Base-by-base conservation (phyloP, 2,113 vertebrate species). In the Antennarius striatus region DNA sequence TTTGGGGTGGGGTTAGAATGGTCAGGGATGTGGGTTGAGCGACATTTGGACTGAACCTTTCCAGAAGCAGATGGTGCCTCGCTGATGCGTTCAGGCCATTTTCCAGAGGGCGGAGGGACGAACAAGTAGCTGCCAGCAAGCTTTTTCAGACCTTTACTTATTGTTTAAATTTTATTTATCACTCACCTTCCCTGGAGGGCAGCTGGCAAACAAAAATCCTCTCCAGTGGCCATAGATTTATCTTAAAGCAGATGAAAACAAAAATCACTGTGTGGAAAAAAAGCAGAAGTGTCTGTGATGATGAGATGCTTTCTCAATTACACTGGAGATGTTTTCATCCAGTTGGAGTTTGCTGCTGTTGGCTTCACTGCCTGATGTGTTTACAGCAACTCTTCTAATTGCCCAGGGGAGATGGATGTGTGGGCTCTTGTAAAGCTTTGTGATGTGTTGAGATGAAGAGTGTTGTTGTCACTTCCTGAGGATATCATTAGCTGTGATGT, bases 41-140 rank as follows among this genome's bases (percentile, higher is more conserved):
- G 42, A 43, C 42, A 9, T 43, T 12, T 11, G 10, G 11, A 12
- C 42, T 3, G 42, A 43, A 43, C 42, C 42, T 43, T 43, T 71
- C 29, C 16, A 4, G 56, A 15, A 12, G 13, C 74, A 56, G 75
- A 42, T 52, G 63, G 46, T 29, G 32, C 39, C 52, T 58, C 22
- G 9, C 30, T 58, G 59, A 58, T 46, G 56, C 3, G 3, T 40
- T 51, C 68, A 29, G 50, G 68, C 10, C 11, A 15, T 43, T 67
- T 68, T 51, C 46, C 45, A 64, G 52, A 48, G 36, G 60, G 54
- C 67, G 57, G 9, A 17, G 13, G 10, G 45, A 56, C 58, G 42
- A 32, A 62, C 48, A 39, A 57, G 56, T 16, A n/a, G 30, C 29
- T 17, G 45, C 3, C 49, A 64, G 14, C 4, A 9, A 36, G 50